phyloP scores from a whole-genome alignment of 2,888 invertebrate species.

The Epiperipatus broadwayi region DNA sequence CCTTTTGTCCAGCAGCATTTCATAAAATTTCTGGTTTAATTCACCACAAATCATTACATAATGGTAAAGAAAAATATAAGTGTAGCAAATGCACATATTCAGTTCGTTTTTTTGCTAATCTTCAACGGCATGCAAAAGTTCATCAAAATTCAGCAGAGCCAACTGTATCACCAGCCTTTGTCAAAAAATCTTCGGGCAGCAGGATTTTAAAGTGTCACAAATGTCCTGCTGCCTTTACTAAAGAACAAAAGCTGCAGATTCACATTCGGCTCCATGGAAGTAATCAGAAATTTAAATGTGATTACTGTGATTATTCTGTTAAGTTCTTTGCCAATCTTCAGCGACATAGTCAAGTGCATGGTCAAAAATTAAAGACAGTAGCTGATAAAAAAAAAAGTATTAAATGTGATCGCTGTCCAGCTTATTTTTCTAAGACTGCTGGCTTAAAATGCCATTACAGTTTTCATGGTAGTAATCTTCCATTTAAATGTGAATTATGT shows the following conservation, averaged over 20 bases:
- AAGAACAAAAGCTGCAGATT: slow-evolving; percentile 59
- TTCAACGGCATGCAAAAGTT: slow-evolving; percentile 41
- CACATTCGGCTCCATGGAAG: slow-evolving; percentile 64
- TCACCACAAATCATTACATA: slow-evolving; percentile 47
- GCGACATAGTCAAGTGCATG: slow-evolving; percentile 59
- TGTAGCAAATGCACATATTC: slow-evolving; percentile 51
- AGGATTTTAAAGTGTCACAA: slow-evolving; percentile 66
- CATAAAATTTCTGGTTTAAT: slow-evolving; percentile 47
- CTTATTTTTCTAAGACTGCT: slow-evolving; percentile 49
- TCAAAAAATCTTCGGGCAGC: too few relatives aligned
- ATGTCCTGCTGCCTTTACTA: slow-evolving; percentile 70
- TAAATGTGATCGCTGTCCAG: slow-evolving; percentile 42
- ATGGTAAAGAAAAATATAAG: slow-evolving; percentile 41
- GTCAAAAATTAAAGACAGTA: slow-evolving; percentile 18
- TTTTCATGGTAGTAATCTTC: slow-evolving; percentile 42
- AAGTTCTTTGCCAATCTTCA: slow-evolving; percentile 64
- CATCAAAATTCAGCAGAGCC: slow-evolving; percentile 23
- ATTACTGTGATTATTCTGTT: slow-evolving; percentile 66
- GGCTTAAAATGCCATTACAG: slow-evolving; percentile 48
- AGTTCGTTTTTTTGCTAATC: slow-evolving; percentile 44
- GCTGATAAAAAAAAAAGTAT: slow-evolving; percentile 26
- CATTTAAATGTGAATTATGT: slow-evolving; percentile 48
- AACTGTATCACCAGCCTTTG: too few relatives aligned
- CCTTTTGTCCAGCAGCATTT: slow-evolving; percentile 49
- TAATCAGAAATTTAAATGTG: slow-evolving; percentile 59